These are phyloP conservation scores for Diarsia dahlii DNA, from an alignment of 2,888 invertebrate species.

Conservation along the genomic window DNA sequence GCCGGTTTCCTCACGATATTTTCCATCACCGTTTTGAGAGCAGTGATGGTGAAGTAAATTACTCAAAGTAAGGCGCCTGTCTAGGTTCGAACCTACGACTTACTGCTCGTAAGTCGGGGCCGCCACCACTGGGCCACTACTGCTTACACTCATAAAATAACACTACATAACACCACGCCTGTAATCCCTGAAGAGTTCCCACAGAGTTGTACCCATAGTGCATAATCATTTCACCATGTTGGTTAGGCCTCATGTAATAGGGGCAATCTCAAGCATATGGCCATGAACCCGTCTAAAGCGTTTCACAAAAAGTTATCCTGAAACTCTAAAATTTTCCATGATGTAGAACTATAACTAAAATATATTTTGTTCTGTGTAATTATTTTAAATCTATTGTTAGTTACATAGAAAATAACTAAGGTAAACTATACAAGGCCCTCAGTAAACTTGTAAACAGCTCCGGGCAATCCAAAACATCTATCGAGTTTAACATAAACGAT, in stretches of 20 bases:
- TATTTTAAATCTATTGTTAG: background rate
- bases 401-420: slow-evolving; percentile 7
- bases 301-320: too few relatives aligned
- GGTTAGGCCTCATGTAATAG: background rate
- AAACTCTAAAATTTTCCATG: too few relatives aligned
- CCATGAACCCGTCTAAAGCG: background rate
- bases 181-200: background rate
- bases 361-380: background rate
- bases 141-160: background rate
- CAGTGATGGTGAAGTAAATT: too few relatives aligned
- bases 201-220: too few relatives aligned
- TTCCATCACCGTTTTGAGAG: too few relatives aligned
- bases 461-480: slow-evolving; percentile 7
- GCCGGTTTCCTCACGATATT: too few relatives aligned
- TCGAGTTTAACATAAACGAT: slow-evolving; percentile 1
- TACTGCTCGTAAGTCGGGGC: too few relatives aligned
- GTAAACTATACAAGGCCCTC: slow-evolving; percentile 16
- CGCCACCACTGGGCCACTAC: too few relatives aligned
- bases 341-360: background rate
- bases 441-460: slow-evolving; percentile 24
- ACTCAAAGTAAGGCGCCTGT: too few relatives aligned
- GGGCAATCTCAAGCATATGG: background rate
- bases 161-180: background rate
- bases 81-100: too few relatives aligned
- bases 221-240: background rate